A percentile compares a stretch with the other conserved stretches of the same genome.
These are phyloP conservation scores for Chaitophorus viminalis DNA, from an alignment of 2,888 invertebrate species.

Conservation along the genomic window DNA sequence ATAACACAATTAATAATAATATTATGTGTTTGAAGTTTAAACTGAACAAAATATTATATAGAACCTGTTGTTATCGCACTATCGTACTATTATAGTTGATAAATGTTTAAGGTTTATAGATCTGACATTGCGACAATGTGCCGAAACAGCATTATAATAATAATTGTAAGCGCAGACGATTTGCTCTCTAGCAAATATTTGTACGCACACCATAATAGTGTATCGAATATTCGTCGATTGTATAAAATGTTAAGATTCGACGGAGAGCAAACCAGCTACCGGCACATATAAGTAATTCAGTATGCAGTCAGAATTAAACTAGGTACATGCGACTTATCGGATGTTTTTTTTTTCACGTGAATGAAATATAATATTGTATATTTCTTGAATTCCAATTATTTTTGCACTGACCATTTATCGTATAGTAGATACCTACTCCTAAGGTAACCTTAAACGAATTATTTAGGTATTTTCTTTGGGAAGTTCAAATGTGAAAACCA, in stretches of 20 bases:
- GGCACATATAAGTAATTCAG: too few species aligned
- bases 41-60: neutral
- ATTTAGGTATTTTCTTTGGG: neutral
- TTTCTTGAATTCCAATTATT: constrained; percentile 2
- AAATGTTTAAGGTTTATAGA: neutral
- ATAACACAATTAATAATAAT: too few species aligned
- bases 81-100: neutral
- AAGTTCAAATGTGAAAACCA: neutral
- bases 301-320: too few species aligned
- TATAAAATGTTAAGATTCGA: neutral
- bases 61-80: neutral
- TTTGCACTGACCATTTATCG: neutral
- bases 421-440: neutral
- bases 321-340: too few species aligned
- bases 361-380: neutral
- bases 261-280: too few species aligned
- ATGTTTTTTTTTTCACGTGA: too few species aligned
- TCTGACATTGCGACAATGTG: neutral
- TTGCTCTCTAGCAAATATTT: neutral
- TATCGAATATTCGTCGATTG: too few species aligned
- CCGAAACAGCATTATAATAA: neutral
- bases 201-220: neutral
- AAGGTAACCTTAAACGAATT: neutral
- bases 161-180: neutral
- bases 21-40: neutral